Evolutionary conservation across 2,113 vertebrate genomes (phyloP), one percentile per base, ranked within the genome.

Genomic region (Chionomys nivalis): DNA sequence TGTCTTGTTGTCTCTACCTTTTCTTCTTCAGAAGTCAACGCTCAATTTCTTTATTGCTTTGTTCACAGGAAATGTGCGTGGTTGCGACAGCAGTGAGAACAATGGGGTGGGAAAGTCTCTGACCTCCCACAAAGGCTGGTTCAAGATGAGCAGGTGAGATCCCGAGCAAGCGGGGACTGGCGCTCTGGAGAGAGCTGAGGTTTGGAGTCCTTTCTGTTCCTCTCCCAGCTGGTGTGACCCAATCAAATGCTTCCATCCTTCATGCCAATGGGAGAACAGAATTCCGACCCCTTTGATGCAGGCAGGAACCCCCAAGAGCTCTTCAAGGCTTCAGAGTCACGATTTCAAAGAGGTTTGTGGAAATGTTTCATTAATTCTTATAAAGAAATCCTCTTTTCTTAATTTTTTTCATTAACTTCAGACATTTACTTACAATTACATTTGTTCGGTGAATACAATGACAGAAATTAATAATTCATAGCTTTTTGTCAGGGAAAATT

Each of bases 381-480:
- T 89, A 96, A 98, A 98, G 96, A 97, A 97, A 91, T 47, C 39
- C 31, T 90, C 94, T 97, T 97, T 85, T 82, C 72, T 96, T 96
- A 96, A 86, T 66, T 96, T 98, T 98, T 98, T 97, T 98, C 94
- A 98, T 98, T 98, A 98, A 97, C 95, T 97, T 97, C 90, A 97
- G 93, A 97, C 96, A 96, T 98, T 98, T 98, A 95, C 95, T 98
- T 97, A 96, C 97, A 98, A 96, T 98, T 98, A 94, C 94, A 78
- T 87, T 97, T 98, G 87, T 98, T 98, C 97, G 1, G 83, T 90
- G 97, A 98, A 77, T 96, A 98, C 96, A 98, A 97, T 98, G 97
- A 90, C 92, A 98, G 98, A 97, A 98, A 98, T 98, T 98, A 98
- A 98, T 98, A 98, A 98, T 98, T 98, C 98, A 98, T 97, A 88